These are phyloP conservation scores for Oncorhynchus keta DNA, from an alignment of 2,113 vertebrate genomes.

Conservation along the genomic window DNA sequence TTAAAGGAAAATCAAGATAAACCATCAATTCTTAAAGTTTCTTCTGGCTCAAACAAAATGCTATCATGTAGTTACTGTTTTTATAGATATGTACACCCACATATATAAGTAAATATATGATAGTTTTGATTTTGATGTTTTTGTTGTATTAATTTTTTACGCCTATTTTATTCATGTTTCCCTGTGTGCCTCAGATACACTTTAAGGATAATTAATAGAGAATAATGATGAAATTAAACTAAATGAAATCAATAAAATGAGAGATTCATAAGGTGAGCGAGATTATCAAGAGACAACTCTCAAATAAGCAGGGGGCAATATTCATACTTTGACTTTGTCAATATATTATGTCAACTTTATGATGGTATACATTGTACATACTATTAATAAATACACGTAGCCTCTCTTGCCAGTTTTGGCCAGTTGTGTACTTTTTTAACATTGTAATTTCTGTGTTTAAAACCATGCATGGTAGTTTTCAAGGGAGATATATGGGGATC, in stretches of 20 bases:
- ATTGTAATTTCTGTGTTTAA: not conserved
- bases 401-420: slow-evolving; percentile 56
- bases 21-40: slow-evolving; percentile 22
- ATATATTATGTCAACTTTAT: slow-evolving; percentile 60
- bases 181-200: slow-evolving; percentile 78
- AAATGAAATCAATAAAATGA: slow-evolving; percentile 39
- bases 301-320: slow-evolving; percentile 61
- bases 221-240: slow-evolving; percentile 48
- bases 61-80: slow-evolving; percentile 48
- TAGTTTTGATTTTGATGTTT: slow-evolving; percentile 38
- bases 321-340: slow-evolving; percentile 67
- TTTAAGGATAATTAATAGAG: slow-evolving; percentile 66
- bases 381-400: slow-evolving; percentile 69
- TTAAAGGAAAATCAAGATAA: slow-evolving; percentile 32
- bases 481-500: not conserved
- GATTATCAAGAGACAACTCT: slow-evolving; percentile 42
- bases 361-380: slow-evolving; percentile 71
- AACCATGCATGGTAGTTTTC: not conserved
- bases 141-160: slow-evolving; percentile 45
- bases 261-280: slow-evolving; percentile 35
- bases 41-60: slow-evolving; percentile 29
- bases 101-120: slow-evolving; percentile 42
- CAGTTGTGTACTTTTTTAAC: slow-evolving; percentile 13
- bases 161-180: slow-evolving; percentile 71
- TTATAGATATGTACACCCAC: slow-evolving; percentile 51